phyloP scores from a whole-genome alignment of 2,888 invertebrate species.

The Aromia moschata region DNA sequence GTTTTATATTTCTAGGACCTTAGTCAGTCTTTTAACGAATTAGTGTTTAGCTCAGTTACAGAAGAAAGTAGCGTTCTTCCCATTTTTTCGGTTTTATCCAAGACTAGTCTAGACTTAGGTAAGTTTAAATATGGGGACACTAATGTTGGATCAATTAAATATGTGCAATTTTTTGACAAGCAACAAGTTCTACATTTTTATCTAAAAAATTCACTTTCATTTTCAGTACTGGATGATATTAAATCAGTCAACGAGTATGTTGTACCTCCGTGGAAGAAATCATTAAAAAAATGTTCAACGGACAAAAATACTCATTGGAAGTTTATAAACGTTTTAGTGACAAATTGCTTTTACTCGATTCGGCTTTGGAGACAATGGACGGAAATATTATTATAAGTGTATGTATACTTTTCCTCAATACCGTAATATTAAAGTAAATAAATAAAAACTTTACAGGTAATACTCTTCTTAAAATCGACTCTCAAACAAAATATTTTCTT shows the following conservation, averaged over 20 bases:
- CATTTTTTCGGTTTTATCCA: slow-evolving; percentile 56
- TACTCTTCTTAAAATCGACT: slow-evolving; percentile 79
- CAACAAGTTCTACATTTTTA: not conserved
- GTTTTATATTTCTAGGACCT: slow-evolving; percentile 32
- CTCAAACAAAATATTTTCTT: slow-evolving; percentile 77
- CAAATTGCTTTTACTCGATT: slow-evolving; percentile 77
- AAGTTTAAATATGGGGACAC: too few relatives aligned
- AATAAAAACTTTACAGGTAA: slow-evolving; percentile 66
- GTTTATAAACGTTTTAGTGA: slow-evolving; percentile 65
- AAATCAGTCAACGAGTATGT: slow-evolving; percentile 43
- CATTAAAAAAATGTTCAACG: slow-evolving; percentile 65
- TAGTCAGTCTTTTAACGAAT: slow-evolving; percentile 20
- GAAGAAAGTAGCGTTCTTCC: slow-evolving; percentile 51
- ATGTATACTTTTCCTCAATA: slow-evolving; percentile 46
- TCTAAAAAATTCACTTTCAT: too few relatives aligned
- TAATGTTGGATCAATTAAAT: too few relatives aligned
- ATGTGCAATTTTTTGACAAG: too few relatives aligned
- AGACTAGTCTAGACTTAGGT: slow-evolving; percentile 48
- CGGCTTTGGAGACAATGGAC: slow-evolving; percentile 75
- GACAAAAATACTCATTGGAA: slow-evolving; percentile 65
- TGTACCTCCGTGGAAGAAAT: slow-evolving; percentile 61
- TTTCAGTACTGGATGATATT: slow-evolving; percentile 64
- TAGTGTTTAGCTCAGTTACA: slow-evolving; percentile 26
- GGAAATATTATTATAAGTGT: slow-evolving; percentile 81
- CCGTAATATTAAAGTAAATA: slow-evolving; percentile 14